These are phyloP conservation scores for Halcyon malimbica DNA, from an alignment of 2,113 vertebrate species.

Conservation along the genomic window DNA sequence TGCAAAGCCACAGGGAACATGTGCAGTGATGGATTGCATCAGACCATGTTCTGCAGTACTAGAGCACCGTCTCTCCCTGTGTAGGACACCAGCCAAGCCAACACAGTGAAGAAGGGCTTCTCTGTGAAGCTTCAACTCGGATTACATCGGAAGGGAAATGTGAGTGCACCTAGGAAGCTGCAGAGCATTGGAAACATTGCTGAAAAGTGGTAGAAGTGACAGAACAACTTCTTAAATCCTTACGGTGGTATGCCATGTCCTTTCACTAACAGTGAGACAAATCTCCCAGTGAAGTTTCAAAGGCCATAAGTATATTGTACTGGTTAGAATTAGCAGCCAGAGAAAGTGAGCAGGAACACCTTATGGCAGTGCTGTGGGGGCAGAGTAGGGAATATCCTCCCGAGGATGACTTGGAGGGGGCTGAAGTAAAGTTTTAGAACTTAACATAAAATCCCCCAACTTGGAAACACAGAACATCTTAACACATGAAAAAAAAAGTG, in stretches of 20 bases:
- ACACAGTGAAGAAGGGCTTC: neutral
- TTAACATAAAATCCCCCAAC: neutral
- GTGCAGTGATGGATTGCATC: neutral
- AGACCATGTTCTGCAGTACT: neutral
- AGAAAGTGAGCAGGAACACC: neutral
- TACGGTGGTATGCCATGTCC: rapidly evolving
- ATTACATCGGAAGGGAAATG: neutral
- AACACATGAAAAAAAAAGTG: neutral
- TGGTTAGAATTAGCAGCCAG: neutral
- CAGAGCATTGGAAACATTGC: rapidly evolving
- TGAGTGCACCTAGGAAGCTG: neutral
- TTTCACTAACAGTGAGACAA: neutral
- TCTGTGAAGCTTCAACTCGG: neutral
- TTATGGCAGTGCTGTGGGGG: neutral
- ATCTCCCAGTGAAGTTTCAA: neutral
- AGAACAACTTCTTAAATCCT: neutral
- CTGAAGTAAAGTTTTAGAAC: neutral
- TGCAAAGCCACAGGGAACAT: neutral
- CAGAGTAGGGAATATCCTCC: neutral
- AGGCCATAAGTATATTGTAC: neutral
- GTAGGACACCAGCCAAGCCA: neutral
- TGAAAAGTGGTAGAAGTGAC: neutral
- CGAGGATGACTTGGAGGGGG: neutral
- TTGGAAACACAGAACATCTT: neutral
- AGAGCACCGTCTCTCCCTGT: neutral